These are phyloP conservation scores for Diglossa cyanea DNA, from an alignment of 2,797 vertebrate genomes.

Conservation along the genomic window DNA sequence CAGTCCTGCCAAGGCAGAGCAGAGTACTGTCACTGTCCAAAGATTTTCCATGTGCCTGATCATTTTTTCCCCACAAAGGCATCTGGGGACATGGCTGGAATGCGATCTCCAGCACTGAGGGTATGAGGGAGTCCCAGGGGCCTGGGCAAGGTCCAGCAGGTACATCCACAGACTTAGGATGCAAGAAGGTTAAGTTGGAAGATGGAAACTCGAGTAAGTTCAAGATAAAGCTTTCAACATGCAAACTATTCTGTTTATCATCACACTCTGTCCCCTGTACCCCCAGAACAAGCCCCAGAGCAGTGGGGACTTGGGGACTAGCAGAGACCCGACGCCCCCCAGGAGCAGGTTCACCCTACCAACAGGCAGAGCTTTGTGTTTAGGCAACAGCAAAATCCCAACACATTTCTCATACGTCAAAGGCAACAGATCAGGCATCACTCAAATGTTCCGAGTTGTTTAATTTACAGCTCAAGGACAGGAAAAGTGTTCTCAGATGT, in stretches of 20 bases:
- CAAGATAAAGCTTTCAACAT: background rate
- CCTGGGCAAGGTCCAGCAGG: background rate
- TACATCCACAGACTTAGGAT: background rate
- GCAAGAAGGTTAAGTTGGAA: background rate
- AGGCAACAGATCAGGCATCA: background rate
- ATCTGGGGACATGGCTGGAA: background rate
- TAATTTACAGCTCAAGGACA: background rate
- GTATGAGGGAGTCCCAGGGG: background rate
- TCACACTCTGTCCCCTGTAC: background rate
- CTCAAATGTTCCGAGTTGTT: background rate
- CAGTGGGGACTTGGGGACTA: background rate
- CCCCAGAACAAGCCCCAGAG: background rate
- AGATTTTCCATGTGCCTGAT: background rate
- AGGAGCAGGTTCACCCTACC: background rate
- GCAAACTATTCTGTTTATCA: background rate
- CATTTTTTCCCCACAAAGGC: background rate
- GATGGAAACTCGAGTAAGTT: background rate
- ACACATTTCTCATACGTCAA: background rate
- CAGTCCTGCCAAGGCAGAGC: background rate
- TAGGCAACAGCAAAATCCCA: background rate
- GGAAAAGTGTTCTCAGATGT: slow-evolving; percentile 59
- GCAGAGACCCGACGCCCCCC: background rate
- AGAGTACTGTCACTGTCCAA: background rate
- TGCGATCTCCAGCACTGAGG: background rate
- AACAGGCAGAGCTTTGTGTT: background rate